Percentiles rank a stretch among this genome's conserved stretches.
Conservation (phyloP, 92 coral and sea anemone genomes). For the Phenganax stokvisi region DNA sequence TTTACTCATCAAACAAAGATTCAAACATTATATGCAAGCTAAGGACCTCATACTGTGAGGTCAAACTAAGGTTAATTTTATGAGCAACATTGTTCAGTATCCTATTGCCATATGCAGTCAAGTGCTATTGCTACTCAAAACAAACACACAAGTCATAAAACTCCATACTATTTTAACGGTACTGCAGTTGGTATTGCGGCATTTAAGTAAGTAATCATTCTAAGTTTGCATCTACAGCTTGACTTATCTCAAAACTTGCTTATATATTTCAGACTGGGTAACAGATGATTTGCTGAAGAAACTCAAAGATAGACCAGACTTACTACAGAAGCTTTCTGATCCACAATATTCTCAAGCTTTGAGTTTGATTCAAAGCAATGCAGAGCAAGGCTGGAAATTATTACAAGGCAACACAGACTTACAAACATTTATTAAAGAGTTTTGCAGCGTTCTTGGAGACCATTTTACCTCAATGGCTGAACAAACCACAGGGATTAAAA, state of each 20-base stretch:
- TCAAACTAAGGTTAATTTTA: background rate
- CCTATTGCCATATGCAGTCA: no score
- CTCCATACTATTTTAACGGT: background rate
- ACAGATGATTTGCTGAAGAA: conserved; percentile 66
- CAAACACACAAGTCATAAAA: no score
- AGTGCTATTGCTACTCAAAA: background rate
- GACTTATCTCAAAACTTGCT: background rate
- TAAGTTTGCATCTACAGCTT: background rate
- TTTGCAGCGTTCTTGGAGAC: conserved; percentile 65
- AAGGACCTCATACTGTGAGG: conserved; percentile 6
- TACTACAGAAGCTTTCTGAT: conserved; percentile 59
- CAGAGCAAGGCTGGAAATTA: conserved; percentile 58
- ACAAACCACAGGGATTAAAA: conserved; percentile 1
- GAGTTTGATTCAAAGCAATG: conserved; percentile 51
- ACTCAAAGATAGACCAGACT: conserved; percentile 59
- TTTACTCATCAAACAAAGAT: background rate
- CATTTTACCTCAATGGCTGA: conserved; percentile 68
- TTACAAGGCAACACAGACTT: conserved; percentile 53
- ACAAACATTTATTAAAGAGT: conserved; percentile 60
- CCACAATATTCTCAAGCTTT: conserved; percentile 72
- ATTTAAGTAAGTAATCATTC: background rate
- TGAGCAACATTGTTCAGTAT: background rate
- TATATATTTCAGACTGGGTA: conserved; percentile 58
- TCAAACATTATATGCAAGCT: no score
- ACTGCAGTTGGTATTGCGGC: background rate